Conservation (phyloP, 1,140 invertebrate species). For the Thereuonema tuberculata region DNA sequence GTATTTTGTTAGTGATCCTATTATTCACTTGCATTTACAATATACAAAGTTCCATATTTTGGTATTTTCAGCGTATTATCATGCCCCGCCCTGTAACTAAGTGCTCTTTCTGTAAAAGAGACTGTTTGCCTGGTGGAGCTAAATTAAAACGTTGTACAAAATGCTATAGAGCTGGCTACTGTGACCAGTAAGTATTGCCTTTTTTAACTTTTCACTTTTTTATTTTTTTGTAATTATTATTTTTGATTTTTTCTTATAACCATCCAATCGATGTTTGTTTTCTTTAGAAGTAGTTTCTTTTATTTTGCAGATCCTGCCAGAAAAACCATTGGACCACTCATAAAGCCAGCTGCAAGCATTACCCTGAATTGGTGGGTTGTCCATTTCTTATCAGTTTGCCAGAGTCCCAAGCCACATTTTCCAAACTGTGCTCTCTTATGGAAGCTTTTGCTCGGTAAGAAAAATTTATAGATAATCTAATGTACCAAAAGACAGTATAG, state of each 20-base stretch:
- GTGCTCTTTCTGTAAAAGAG: constrained; percentile 29
- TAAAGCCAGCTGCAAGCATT: constrained; percentile 27
- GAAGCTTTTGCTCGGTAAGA: constrained; percentile 29
- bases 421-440: constrained; percentile 30
- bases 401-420: constrained; percentile 34
- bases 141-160: constrained; percentile 34
- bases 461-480: too few relatives aligned
- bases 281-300: too few relatives aligned
- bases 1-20: too few relatives aligned
- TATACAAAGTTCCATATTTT: too few relatives aligned
- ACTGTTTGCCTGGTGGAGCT: constrained; percentile 19
- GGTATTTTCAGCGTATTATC: constrained; percentile 32
- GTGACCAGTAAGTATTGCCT: constrained; percentile 35
- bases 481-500: too few relatives aligned
- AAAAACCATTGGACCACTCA: constrained; percentile 33
- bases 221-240: neutral
- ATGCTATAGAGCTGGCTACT: constrained; percentile 35
- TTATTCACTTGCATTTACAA: too few relatives aligned
- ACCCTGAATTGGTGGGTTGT: constrained; percentile 33
- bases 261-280: too few relatives aligned
- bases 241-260: too few relatives aligned
- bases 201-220: neutral
- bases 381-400: constrained; percentile 39
- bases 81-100: constrained; percentile 25
- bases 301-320: constrained; percentile 31